Evolutionary conservation across 1,140 invertebrate species (phyloP), one percentile per base, ranked within the genome.

Genomic region (Aricia agestis): DNA sequence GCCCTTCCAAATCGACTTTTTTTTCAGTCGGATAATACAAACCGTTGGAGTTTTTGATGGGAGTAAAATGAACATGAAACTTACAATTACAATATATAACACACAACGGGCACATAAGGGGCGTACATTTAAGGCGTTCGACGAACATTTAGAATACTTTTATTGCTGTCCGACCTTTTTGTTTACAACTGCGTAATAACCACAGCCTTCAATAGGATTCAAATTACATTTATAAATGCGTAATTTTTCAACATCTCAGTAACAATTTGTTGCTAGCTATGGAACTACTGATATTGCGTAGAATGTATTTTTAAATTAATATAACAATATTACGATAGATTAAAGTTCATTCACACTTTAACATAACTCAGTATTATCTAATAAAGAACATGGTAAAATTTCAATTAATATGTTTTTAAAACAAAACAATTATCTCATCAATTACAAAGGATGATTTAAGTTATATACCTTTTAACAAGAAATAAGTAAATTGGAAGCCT

Each of bases 151-250:
- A 63, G 17, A 63, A 63, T 19, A 63, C 11, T 63, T 9, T 63
- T 63, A 63, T 19, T 63, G 59, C 59, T 63, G 59, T 11, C 9
- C 18, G 59, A 25, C 17, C 18, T 6, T 18, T 63, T 19, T 63
- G 10, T 63, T 19, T 25, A 17, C 36, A 52, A 52, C 45, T 52
- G 45, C 10, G 13, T 52, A 52, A 52, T 13, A 19, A 17, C n/a
- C 59, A 63, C 59, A 19, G 59, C 18, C 59, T 19, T 25, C 15
- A 17, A 59, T 18, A 59, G 58, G 58, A 59, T 59, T 18, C 1
- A 63, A 19, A 63, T 15, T 52, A 63, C 59, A 11, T 11, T 63
- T 63, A 63, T 11, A 63, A 63, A 31, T 63, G 59, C 59, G 19
- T 52, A 52, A 9, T 13, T 52, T 52, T 0, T 52, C 13, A 15